Conservation (phyloP, 2,797 vertebrate genomes). For the Epinephelus awoara region DNA sequence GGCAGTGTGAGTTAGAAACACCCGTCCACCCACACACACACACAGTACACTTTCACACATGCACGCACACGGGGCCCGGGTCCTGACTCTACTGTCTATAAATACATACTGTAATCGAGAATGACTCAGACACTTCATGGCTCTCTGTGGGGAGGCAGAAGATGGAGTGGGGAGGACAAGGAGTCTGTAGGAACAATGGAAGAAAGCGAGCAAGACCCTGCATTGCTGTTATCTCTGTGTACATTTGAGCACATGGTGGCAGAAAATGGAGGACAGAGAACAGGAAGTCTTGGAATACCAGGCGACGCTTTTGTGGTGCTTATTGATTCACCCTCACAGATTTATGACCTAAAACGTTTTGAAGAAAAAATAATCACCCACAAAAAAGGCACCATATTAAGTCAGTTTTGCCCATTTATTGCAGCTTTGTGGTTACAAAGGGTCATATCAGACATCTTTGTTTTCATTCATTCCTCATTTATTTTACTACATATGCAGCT, state of each 20-base stretch:
- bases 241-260: slow-evolving; percentile 29
- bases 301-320: background rate
- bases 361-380: background rate
- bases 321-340: background rate
- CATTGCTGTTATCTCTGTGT: slow-evolving; percentile 25
- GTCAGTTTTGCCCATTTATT: background rate
- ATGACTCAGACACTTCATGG: slow-evolving; percentile 80
- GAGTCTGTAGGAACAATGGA: slow-evolving; percentile 46
- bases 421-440: background rate
- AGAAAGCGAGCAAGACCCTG: slow-evolving; percentile 35
- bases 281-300: slow-evolving; percentile 23
- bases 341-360: background rate
- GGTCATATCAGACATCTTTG: background rate
- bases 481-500: background rate
- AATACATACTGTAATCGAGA: slow-evolving; percentile 78
- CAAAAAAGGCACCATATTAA: background rate
- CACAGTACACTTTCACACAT: slow-evolving; percentile 26
- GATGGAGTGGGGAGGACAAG: slow-evolving; percentile 61
- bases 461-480: background rate
- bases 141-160: slow-evolving; percentile 60
- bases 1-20: slow-evolving; percentile 55
- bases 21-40: slow-evolving; percentile 43
- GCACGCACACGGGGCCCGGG: slow-evolving; percentile 54
- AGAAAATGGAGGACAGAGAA: slow-evolving; percentile 64
- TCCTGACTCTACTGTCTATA: slow-evolving; percentile 78